Evolutionary conservation across 2,113 vertebrate species (phyloP), one percentile per base, ranked within the genome.

Genomic region (Origma solitaria): DNA sequence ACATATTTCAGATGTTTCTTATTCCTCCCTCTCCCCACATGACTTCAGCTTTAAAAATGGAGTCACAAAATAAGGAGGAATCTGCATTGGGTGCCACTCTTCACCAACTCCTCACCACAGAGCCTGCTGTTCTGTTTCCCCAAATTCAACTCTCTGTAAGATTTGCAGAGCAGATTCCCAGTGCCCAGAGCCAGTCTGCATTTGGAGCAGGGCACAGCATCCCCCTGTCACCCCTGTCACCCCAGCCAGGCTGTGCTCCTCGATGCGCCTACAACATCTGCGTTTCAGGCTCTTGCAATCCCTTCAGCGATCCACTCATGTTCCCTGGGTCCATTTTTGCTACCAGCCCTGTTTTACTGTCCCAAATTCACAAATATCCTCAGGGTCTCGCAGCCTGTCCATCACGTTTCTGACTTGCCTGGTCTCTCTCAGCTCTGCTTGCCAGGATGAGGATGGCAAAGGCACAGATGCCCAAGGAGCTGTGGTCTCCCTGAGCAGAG

Each of bases 311-410:
- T 27, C 33, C 33, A 11, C n/a, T 77, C 44, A 20, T 13, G 23
- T 30, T 76, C 30, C 45, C 18, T 44, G n/a, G 11, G 8, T n/a
- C 33, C 13, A 4, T 65, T 84, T 81, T 64, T n/a, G 33, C 50
- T 69, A 7, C 35, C 0, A 3, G 13, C 0, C 0, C 58, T 30
- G n/a, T 75, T 51, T 69, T 38, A 50, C 49, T 17, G 5, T 57
- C 76, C 65, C 80, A 65, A 38, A 33, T 40, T 70, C 56, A 60
- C 40, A 44, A 8, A 53, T 37, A 44, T 31, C 78, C 37, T 62
- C 42, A 23, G 37, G 40, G 37, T 40, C 20, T 75, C 69, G 16
- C 21, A 57, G 65, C 15, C 61, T 73, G 28, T 7, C 54, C 35
- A 6, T 23, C 8, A 0, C 5, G 12, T 53, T 44, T 70, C 18